These are phyloP conservation scores for Proterorhinus semilunaris DNA, from an alignment of 2,113 vertebrate species.

Conservation along the genomic window DNA sequence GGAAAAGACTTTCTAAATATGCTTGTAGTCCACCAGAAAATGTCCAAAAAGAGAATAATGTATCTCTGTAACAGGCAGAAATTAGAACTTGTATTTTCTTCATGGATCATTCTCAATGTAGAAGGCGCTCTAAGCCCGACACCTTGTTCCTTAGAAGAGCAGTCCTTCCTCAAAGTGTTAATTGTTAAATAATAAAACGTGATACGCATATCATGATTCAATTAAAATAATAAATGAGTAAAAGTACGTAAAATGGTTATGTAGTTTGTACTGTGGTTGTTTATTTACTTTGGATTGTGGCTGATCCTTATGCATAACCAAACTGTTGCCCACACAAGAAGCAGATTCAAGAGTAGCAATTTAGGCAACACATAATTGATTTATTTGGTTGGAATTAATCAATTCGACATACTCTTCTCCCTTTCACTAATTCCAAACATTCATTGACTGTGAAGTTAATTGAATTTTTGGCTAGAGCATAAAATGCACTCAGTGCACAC, in stretches of 20 bases:
- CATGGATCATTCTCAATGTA: no score
- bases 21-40: no score
- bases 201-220: neutral
- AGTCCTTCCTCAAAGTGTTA: no score
- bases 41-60: no score
- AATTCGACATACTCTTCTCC: slow-evolving; percentile 14
- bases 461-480: slow-evolving; percentile 48
- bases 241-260: neutral
- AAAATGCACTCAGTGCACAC: slow-evolving; percentile 2
- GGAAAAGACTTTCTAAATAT: no score
- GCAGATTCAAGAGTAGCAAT: slow-evolving; percentile 2
- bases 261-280: neutral
- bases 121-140: no score
- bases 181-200: no score
- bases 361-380: slow-evolving; percentile 8
- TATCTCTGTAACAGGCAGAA: no score
- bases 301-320: neutral
- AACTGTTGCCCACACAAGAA: neutral
- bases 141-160: no score
- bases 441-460: slow-evolving; percentile 48
- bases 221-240: neutral
- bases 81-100: no score
- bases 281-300: neutral
- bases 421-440: slow-evolving; percentile 39
- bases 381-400: slow-evolving; percentile 25